Base-by-base conservation (phyloP, 2,888 invertebrate genomes). In the Netelia melanura region DNA sequence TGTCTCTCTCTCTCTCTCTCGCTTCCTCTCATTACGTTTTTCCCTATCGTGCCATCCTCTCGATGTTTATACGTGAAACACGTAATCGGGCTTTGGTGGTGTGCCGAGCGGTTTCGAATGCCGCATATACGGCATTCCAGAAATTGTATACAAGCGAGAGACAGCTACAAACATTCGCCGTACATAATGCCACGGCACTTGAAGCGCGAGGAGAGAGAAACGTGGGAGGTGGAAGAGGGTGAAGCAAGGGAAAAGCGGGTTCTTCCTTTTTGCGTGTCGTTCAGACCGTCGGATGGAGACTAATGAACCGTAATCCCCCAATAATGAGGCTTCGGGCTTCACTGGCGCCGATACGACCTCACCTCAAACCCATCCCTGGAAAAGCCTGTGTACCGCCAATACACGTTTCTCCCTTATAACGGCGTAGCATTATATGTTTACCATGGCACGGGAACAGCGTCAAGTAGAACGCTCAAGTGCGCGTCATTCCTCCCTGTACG, bases 241-340 rank as follows among this genome's bases (percentile, higher is more conserved):
- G 68, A 43, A 38, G 43, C 64, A 52, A 76, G 61, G 56, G 76
- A 80, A 76, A 76, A 85, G 76, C 81, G 56, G 84, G 83, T 89
- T 90, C 89, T 90, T 89, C 89, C 88, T 89, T 91, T 91, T 91
- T 90, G 87, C 88, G 88, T 88, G 89, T 89, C 89, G 90, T 90
- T 90, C 88, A 87, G 89, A 90, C 88, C 88, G 88, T 87, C 90
- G 88, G 89, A 90, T 90, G 88, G 88, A 88, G 89, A 90, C 91
- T 92, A 92, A 93, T 92, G 91, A 92, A 91, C 90, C 89, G 91
- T 92, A 92, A 92, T 92, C 92, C 92, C 87, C 88, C 91, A 89
- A 90, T 92, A 92, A 92, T 91, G 92, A 92, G 90, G 90, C 90
- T 90, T 89, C 89, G 87, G 79, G 89, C 90, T 91, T 88, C 89